Evolutionary conservation across 2,888 invertebrate species (phyloP), one percentile per base, ranked within the genome.

Genomic region (Romanomermis culicivorax): DNA sequence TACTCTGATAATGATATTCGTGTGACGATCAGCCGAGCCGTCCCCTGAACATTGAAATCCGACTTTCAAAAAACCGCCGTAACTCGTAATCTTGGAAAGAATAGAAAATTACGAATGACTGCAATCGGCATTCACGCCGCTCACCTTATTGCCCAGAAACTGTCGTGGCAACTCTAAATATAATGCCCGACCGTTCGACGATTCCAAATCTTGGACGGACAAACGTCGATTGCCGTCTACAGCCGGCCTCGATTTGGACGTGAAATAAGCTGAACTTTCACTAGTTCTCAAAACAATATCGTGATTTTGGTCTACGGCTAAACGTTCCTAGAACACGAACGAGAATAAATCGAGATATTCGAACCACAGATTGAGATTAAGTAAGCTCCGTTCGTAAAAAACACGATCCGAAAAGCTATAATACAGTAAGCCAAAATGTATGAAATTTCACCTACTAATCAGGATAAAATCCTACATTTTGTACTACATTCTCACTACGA

Each of bases 31-130:
- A 25, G 57, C 58, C 30, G 53, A 54, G 53, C 67, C 67, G 48
- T 55, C 52, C 52, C 67, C 66, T 23, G 60, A 59, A 60, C 59
- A 68, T 42, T 60, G 58, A 59, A 82, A 78, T 1, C 77, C 76
- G 69, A 88, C 89, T 60, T 81, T 77, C 52, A 95, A 72, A 56
- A 78, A 78, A 2, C 93, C 93, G 25, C 87, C 88, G 70, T 95
- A 95, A 24, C 89, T 87, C 58, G 82, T 77, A 20, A 85, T 80
- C 69, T 82, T 75, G 51, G 29, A 29, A 29, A 55, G 29, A 54
- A 25, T 23, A 50, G 11, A 24, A 53, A 7, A 17, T 53, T 55
- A 54, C 7, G 11, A 24, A 17, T 54, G 17, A 55, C 11, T 11
- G 17, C 4, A 55, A 17, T 24, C 55, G 29, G 24, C 25, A 14